Evolutionary conservation across 2,888 invertebrate genomes (phyloP), one percentile per base, ranked within the genome.

Genomic region (Drosophila cracens): DNA sequence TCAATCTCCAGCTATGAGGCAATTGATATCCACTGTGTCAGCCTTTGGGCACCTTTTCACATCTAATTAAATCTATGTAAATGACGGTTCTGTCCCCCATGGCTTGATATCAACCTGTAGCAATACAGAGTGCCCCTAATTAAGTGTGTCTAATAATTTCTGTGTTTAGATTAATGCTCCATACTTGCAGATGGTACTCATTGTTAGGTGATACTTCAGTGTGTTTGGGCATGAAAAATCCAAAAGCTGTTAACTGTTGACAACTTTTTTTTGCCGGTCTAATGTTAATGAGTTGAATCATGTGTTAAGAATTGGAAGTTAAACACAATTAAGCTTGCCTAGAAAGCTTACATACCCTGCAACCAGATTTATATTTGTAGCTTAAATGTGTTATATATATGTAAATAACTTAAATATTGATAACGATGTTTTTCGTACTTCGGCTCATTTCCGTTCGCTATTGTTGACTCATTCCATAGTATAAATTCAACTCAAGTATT

Each of bases 251-350:
- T 36, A 76, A 56, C 53, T 31, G 53, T 80, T 78, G 34, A 57
- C 60, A 56, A 11, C 6, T 27, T 3, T 34, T 57, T 48, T 34
- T 49, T 59, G 33, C 7, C 43, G 52, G 1, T n/a, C 18, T 2
- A 0, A 25, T 70, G 73, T 36, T 75, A 82, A 84, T 82, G 43
- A 57, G 51, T 25, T 60, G 69, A 59, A 65, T 58, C 38, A 27
- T 51, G 49, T 38, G 16, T 38, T 25, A 33, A 38, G 29, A 21
- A n/a, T 38, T 21, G 2, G 31, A 13, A 52, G n/a, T 21, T 52
- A 13, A 13, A 11, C 31, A n/a, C 11, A n/a, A 33, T n/a, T 31
- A 11, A 33, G 5, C 13, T 51, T 31, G 10, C 4, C 5, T 36
- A 13, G 16, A 16, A 4, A 31, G 11, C 5, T 13, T 16, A 43